Evolutionary conservation across 2,888 invertebrate species (phyloP), one percentile per base, ranked within the genome.

Genomic region (Lasioglossum marginatum): DNA sequence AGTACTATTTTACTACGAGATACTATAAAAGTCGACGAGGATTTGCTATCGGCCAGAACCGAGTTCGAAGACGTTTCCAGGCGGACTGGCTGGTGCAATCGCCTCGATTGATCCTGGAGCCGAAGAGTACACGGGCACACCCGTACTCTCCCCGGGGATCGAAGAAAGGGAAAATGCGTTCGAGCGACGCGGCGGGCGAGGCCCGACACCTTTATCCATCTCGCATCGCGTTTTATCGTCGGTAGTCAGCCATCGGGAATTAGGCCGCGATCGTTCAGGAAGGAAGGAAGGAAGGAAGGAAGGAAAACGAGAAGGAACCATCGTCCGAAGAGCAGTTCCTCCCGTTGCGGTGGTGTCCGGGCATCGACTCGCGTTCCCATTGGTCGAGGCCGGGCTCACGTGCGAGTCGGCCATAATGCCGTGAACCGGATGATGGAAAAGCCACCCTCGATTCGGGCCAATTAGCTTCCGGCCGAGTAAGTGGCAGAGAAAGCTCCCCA

Each of bases 381-480:
- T 90, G 90, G 90, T 72, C 85, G 86, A 27, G 10, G 6, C 4
- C 27, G 48, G 70, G 86, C 84, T 91, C 87, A 91, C 91, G 91
- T 91, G 91, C 91, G 70, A 85, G 89, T 87, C 91, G 87, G 91
- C 91, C 89, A 91, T 91, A 91, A 91, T 88, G 87, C 91, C 89
- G 83, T 82, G 87, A 87, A 89, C 90, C 89, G 91, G 91, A 91
- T 91, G 91, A 91, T 91, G 89, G 89, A 91, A 91, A 91, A 91
- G 91, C 91, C 89, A 91, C 90, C 90, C 91, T 86, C 89, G 91
- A 91, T 88, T 87, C 91, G 91, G 87, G 83, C 91, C 91, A 91
- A 91, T 91, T 91, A 91, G 87, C 88, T 91, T 91, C 91, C 91
- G 91, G 91, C 85, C 91, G 84, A 83, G 91, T 89, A 88, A 91